Evolutionary conservation across 1,140 invertebrate species (phyloP).

Genomic region (Orius insidiosus): DNA sequence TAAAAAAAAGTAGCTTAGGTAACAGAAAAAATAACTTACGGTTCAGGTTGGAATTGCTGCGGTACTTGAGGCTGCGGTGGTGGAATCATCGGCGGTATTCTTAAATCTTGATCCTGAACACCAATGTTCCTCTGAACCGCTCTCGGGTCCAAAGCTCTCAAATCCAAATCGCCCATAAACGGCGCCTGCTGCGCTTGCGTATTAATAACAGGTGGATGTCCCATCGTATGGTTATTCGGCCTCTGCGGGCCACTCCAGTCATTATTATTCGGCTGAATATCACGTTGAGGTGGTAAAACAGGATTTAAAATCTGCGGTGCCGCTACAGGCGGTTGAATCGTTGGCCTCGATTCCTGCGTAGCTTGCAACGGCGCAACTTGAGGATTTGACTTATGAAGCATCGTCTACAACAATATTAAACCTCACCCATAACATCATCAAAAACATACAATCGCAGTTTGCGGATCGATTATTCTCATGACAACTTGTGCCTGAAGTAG

Average conservation of each 20-base stretch:
- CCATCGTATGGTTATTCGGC: constrained; percentile 17
- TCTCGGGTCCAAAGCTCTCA: constrained; percentile 34
- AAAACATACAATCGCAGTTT: constrained; percentile 67
- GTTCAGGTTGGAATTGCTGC: constrained; percentile 5
- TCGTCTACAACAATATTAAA: constrained; percentile 35
- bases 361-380: constrained; percentile 33
- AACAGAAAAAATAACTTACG: constrained; percentile 6
- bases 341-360: constrained; percentile 2
- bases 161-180: constrained; percentile 26
- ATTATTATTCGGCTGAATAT: constrained; percentile 21
- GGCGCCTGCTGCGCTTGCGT: constrained; percentile 18
- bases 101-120: constrained; percentile 39
- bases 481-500: constrained; percentile 90
- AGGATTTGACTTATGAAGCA: constrained; percentile 76
- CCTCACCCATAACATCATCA: constrained; percentile 17
- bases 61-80: constrained; percentile 6
- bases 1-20: background rate
- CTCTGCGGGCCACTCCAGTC: constrained; percentile 12
- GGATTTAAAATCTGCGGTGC: constrained; percentile 21
- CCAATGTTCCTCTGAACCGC: constrained; percentile 18
- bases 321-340: constrained; percentile 18
- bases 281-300: constrained; percentile 19
- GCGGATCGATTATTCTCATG: constrained; percentile 96
- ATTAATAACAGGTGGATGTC: constrained; percentile 22
- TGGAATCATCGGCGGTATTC: constrained; percentile 28